Conservation (phyloP, 2,113 vertebrate genomes). For the Oreochromis spilurus region DNA sequence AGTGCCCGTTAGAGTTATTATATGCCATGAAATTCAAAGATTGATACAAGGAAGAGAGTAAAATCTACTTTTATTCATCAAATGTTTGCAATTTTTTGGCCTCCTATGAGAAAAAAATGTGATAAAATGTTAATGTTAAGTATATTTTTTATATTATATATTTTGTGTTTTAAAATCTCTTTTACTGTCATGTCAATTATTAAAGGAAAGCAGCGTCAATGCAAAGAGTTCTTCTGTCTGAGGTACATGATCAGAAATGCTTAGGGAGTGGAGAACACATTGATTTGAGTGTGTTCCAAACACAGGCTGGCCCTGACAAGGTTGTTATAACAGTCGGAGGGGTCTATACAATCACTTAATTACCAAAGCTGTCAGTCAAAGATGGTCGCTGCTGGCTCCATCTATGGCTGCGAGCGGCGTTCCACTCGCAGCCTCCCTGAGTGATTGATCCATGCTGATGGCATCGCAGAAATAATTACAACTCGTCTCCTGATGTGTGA, state of each 20-base stretch:
- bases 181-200: neutral
- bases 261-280: conserved; percentile 85
- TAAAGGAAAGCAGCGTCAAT: neutral
- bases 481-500: conserved; percentile 93
- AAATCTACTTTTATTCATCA: neutral
- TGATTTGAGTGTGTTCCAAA: conserved; percentile 87
- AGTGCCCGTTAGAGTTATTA: conserved; percentile 55
- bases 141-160: neutral
- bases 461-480: conserved; percentile 95
- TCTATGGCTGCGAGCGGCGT: conserved; percentile 82
- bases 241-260: conserved; percentile 78
- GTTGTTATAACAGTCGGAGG: conserved; percentile 92
- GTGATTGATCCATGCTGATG: conserved; percentile 97
- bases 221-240: neutral
- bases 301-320: conserved; percentile 92
- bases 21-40: conserved; percentile 15
- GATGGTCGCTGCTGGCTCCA: conserved; percentile 77
- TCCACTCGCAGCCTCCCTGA: conserved; percentile 82
- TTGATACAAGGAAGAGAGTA: conserved; percentile 23
- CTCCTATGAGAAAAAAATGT: conserved; percentile 12
- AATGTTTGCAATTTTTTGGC: neutral
- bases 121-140: neutral
- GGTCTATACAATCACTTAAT: conserved; percentile 98
- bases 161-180: neutral
- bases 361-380: conserved; percentile 98